phyloP scores from a whole-genome alignment of 2,113 vertebrate genomes.

The Trinectes maculatus region DNA sequence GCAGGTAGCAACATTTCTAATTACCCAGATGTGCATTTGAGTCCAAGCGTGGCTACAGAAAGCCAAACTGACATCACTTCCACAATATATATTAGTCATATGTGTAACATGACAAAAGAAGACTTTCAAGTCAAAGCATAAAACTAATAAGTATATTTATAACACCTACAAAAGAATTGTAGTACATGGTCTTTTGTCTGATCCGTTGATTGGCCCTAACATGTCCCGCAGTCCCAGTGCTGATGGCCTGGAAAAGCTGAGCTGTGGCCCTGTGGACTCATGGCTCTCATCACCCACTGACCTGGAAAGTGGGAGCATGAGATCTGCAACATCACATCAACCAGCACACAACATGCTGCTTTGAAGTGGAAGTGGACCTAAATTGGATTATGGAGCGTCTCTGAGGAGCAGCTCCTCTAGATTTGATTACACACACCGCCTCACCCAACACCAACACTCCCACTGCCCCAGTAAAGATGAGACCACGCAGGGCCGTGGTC shows the following conservation, averaged over 20 bases:
- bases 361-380: conserved; percentile 69
- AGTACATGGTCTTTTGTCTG: conserved; percentile 8
- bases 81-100: too few relatives aligned
- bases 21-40: conserved; percentile 50
- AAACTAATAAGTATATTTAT: too few relatives aligned
- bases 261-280: conserved; percentile 39
- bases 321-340: conserved; percentile 68
- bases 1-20: conserved; percentile 15
- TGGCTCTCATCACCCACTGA: conserved; percentile 62
- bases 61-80: conserved; percentile 1
- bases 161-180: neutral
- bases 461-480: conserved; percentile 49
- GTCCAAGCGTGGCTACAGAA: conserved; percentile 31
- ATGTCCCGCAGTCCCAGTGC: conserved; percentile 5
- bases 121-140: too few relatives aligned
- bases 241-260: conserved; percentile 32
- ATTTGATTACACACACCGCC: conserved; percentile 75
- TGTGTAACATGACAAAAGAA: too few relatives aligned
- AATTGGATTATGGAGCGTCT: conserved; percentile 72
- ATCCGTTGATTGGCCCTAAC: conserved; percentile 39
- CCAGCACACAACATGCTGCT: conserved; percentile 60
- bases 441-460: conserved; percentile 36
- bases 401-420: conserved; percentile 60
- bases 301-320: conserved; percentile 52
- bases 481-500: conserved; percentile 37